phyloP scores from a whole-genome alignment of 2,888 invertebrate genomes.

The Ichneumon xanthorius region DNA sequence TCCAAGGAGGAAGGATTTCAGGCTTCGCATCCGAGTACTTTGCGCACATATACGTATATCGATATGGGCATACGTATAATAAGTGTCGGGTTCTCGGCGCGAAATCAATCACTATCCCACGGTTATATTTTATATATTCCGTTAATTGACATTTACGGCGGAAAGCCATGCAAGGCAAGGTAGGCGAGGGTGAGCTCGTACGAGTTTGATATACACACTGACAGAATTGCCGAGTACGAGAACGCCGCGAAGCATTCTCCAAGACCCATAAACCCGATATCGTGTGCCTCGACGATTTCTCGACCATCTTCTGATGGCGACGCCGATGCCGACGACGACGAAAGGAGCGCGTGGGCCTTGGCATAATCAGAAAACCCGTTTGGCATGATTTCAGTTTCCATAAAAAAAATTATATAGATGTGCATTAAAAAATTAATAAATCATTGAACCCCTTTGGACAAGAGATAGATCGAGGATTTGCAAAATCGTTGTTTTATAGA shows the following conservation, averaged over 20 bases:
- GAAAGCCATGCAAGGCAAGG: slow-evolving; percentile 28
- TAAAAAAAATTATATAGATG: slow-evolving; percentile 12
- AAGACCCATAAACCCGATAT: slow-evolving; percentile 64
- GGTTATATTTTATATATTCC: slow-evolving; percentile 65
- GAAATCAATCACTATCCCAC: slow-evolving; percentile 66
- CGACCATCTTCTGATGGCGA: slow-evolving; percentile 40
- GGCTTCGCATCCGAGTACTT: neutral
- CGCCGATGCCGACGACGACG: slow-evolving; percentile 32
- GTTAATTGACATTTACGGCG: slow-evolving; percentile 67
- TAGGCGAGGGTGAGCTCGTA: slow-evolving; percentile 34
- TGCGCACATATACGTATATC: neutral
- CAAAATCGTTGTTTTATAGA: neutral
- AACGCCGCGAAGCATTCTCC: slow-evolving; percentile 34
- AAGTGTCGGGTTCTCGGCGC: slow-evolving; percentile 47
- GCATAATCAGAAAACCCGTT: slow-evolving; percentile 52
- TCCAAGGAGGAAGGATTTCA: slow-evolving; percentile 10
- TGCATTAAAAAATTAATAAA: slow-evolving; percentile 1
- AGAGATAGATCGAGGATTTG: neutral
- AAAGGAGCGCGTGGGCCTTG: neutral
- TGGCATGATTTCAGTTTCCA: slow-evolving; percentile 26
- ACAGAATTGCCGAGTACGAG: slow-evolving; percentile 33
- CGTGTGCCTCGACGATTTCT: slow-evolving; percentile 60
- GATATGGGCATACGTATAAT: slow-evolving; percentile 20
- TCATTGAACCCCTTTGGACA: neutral
- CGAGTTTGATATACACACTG: slow-evolving; percentile 44